Base-by-base conservation (phyloP, 2,797 vertebrate species). In the Falco rusticolus region DNA sequence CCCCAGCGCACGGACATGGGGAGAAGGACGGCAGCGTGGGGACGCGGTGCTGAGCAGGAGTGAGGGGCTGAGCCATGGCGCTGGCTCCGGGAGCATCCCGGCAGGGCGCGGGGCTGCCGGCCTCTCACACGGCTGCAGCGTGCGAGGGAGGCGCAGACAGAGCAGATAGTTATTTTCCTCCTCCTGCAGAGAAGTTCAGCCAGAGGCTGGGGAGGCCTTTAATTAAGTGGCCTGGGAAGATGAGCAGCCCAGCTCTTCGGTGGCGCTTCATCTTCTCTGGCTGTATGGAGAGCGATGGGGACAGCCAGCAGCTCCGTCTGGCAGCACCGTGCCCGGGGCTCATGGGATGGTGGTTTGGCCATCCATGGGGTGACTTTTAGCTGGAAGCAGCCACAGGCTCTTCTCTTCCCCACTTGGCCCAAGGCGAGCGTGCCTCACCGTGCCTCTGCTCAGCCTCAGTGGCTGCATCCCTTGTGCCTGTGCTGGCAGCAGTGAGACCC, bases 171-270 rank as follows among this genome's bases (percentile, higher is more conserved):
- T 74, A 2, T 93, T 76, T 56, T 66, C 89, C 74, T 93, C 65
- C 92, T 93, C 71, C 86, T 76, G 89, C 77, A 43, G 50, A 29
- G 39, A 21, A 90, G 90, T 96, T 95, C 95, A 96, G 90, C 92
- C 94, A 96, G 87, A 95, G 94, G 93, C 57, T 95, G 93, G 16
- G 56, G 78, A 95, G 89, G 41, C 68, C 74, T 84, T 57, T 19
- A 21, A 63, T 90, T 54, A 64, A 48, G 70, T 2, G 41, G 54
- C 61, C 78, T 0, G 34, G 33, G 86, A 77, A 85, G 80, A 64
- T 18, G 82, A 68, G 65, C 72, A 47, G 61, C 41, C 83, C 3
- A 0, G 64, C 37, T 50, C 66, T 64, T 61, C 2, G 0, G 13
- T 4, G 25, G 9, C 21, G 9, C 39, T 59, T 65, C 31, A 3